Evolutionary conservation across 2,888 invertebrate species (phyloP).

Genomic region (Diarsia brunnea): DNA sequence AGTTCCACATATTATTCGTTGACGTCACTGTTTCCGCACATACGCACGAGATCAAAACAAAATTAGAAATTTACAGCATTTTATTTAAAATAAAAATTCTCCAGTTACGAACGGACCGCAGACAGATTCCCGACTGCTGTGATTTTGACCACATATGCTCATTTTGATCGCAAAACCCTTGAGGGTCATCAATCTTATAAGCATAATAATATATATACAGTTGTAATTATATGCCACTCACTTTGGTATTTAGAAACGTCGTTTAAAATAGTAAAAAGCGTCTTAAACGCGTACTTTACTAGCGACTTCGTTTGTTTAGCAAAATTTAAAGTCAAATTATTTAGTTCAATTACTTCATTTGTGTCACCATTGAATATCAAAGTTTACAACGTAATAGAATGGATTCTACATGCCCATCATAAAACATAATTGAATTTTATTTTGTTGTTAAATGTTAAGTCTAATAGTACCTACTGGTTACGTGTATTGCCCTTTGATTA

Average conservation of each 20-base stretch:
- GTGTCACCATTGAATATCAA: no score
- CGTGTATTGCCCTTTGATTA: no score
- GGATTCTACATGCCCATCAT: background rate
- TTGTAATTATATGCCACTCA: background rate
- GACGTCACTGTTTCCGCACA: background rate
- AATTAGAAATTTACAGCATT: conserved; percentile 32
- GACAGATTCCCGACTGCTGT: conserved; percentile 30
- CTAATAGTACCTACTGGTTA: no score
- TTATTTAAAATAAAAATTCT: conserved; percentile 28
- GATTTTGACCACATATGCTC: conserved; percentile 22
- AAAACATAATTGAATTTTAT: no score
- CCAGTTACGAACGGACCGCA: conserved; percentile 21
- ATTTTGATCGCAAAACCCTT: conserved; percentile 14
- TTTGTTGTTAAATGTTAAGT: no score
- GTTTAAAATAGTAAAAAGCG: background rate
- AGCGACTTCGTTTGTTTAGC: background rate
- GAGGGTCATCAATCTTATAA: background rate
- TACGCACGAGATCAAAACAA: conserved; percentile 14
- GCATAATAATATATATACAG: background rate
- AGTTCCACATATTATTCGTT: background rate
- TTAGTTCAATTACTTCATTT: background rate
- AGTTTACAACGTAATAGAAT: no score
- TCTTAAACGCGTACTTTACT: background rate
- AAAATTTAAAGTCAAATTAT: background rate
- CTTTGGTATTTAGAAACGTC: no score